Conservation (phyloP, 1,140 invertebrate species). For the Bombus turneri region DNA sequence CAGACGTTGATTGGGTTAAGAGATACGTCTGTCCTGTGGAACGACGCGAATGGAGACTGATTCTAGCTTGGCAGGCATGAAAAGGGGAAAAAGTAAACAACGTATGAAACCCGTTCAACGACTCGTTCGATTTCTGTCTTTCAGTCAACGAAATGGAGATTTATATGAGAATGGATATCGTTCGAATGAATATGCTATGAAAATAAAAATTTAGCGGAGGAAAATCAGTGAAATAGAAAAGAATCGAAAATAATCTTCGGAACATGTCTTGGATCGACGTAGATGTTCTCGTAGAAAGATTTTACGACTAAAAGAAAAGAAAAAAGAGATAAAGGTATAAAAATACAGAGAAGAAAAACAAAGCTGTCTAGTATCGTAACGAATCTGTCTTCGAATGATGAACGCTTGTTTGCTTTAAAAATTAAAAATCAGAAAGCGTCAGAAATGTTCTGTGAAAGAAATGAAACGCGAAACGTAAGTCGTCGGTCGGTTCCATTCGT, state of each 20-base stretch:
- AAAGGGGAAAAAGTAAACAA: neutral
- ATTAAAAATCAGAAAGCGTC: neutral
- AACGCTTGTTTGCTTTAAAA: neutral
- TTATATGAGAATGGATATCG: neutral
- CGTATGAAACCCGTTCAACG: neutral
- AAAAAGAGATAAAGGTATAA: neutral
- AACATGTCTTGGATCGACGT: too few relatives aligned
- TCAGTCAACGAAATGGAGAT: neutral
- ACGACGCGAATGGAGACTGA: conserved; percentile 15
- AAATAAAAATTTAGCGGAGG: neutral
- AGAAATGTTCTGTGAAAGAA: neutral
- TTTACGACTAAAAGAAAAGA: too few relatives aligned
- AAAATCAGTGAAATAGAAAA: neutral
- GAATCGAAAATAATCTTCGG: too few relatives aligned
- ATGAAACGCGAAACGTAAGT: neutral
- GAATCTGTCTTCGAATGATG: neutral
- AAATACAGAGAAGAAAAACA: neutral
- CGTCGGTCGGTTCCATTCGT: neutral
- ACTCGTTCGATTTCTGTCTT: conserved; percentile 11
- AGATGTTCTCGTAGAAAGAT: too few relatives aligned
- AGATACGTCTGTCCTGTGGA: conserved; percentile 21
- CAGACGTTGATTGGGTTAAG: neutral
- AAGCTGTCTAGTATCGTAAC: neutral
- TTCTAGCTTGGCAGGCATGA: neutral
- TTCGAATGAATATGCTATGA: too few relatives aligned